Percentiles rank a stretch among this genome's conserved stretches.
Evolutionary conservation across 1,140 invertebrate genomes (phyloP).

Genomic region (Philopotamus ludificatus): DNA sequence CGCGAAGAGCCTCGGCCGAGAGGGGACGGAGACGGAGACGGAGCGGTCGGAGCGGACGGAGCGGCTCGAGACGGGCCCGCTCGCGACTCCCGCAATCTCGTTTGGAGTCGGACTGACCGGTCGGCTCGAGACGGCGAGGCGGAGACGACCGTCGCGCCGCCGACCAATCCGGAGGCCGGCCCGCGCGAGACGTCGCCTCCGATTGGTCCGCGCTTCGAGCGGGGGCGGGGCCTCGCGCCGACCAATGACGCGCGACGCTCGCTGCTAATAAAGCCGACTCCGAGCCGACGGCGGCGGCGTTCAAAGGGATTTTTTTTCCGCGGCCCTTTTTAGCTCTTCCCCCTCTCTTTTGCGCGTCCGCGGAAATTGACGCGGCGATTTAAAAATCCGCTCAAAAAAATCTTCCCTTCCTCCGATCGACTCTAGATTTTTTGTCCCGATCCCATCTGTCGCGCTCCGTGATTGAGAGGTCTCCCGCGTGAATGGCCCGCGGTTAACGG

Average conservation of each 20-base stretch:
- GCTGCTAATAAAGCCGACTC: neutral
- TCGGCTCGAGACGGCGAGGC: conserved; percentile 6
- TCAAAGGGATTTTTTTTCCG: conserved; percentile 4
- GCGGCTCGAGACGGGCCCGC: conserved; percentile 6
- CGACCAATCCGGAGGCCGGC: conserved; percentile 4
- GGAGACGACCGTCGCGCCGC: neutral
- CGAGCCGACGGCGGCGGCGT: neutral
- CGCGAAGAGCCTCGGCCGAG: too few relatives aligned
- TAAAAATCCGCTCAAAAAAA: too few relatives aligned
- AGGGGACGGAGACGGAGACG: too few relatives aligned
- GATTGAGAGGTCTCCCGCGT: neutral
- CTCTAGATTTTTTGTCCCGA: neutral
- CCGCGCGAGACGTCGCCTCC: neutral
- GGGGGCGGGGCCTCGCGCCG: conserved; percentile 9
- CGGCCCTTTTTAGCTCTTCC: neutral
- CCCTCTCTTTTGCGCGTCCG: neutral
- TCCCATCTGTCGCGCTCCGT: neutral
- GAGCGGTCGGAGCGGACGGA: neutral
- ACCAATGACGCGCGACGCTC: conserved; percentile 12
- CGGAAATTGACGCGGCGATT: conserved; percentile 18
- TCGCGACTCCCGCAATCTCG: conserved; percentile 9
- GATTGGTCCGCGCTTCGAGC: conserved; percentile 8
- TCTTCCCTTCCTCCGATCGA: too few relatives aligned
- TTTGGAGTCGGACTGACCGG: conserved; percentile 25
- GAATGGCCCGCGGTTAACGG: conserved; percentile 6